A percentile compares a stretch with the other conserved stretches of the same genome.
phyloP scores from a whole-genome alignment of 2,797 vertebrate genomes.

The Odontamblyopus lacepedii region DNA sequence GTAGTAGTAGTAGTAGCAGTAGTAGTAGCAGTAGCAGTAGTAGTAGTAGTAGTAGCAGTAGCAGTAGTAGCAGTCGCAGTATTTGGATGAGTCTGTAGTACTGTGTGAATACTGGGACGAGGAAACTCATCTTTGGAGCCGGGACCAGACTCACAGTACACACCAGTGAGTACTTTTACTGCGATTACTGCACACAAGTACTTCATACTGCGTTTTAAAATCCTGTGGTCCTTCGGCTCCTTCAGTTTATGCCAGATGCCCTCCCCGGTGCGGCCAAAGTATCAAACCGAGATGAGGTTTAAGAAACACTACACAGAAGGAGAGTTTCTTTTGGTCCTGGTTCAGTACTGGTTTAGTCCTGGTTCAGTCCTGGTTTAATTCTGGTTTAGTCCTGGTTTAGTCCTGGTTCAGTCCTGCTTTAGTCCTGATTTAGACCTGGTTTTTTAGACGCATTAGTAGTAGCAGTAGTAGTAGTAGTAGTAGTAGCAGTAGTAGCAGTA shows the following conservation, averaged over 20 bases:
- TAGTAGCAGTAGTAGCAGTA: too few species aligned
- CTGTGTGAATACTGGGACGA: neutral
- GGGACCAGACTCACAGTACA: constrained; percentile 5
- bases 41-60: too few species aligned
- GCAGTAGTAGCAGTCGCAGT: neutral
- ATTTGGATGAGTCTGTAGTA: neutral
- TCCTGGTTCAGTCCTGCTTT: neutral
- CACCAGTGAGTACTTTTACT: constrained; percentile 3
- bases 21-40: too few species aligned
- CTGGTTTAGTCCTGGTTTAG: neutral
- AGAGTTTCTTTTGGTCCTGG: neutral
- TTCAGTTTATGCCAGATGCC: too few species aligned
- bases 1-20: too few species aligned
- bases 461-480: too few species aligned
- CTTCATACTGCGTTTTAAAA: neutral
- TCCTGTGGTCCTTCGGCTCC: neutral
- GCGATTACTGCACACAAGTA: neutral
- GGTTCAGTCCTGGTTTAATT: too few species aligned
- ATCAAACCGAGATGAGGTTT: too few species aligned
- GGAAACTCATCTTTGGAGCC: neutral
- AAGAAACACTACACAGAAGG: too few species aligned
- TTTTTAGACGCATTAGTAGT: too few species aligned
- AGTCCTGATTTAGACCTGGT: neutral
- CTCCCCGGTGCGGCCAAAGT: too few species aligned
- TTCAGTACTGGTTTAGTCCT: too few species aligned